Base-by-base conservation (phyloP, 1,140 invertebrate genomes). In the Diploscapter pachys region DNA sequence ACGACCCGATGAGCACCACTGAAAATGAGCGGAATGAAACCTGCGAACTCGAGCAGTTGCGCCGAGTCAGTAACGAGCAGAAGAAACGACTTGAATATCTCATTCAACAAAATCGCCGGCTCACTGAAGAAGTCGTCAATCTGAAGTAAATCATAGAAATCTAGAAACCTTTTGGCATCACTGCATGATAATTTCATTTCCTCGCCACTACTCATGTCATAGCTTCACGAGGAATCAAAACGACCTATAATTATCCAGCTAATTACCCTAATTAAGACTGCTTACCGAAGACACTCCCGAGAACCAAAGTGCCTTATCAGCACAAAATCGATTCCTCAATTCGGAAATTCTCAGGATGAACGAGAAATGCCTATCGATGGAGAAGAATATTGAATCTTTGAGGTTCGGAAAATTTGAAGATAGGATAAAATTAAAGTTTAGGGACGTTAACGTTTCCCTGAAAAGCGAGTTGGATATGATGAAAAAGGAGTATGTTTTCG, bases 321-420 rank as follows among this genome's bases (percentile, higher is more conserved):
- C 53, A 61, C 77, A 88, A 78, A 89, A 88, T 77, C 83, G 86
- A 13, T 88, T 88, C 73, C 79, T 88, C 11, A 88, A 88, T 73
- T 85, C 87, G 71, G 88, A 89, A 79, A 86, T 89, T 2, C 77
- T 85, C 61, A 82, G 86, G 53, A 77, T 88, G 56, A 86, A 85
- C 5, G 51, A 76, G 9, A 68, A 77, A 68, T 78, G 77, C 62
- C 11, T 76, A 49, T 8, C 73, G 9, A 6, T 75, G 9, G 71
- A 75, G 48, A 61, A 9, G 11, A 5, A 4, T 4, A n/a, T 68
- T 5, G 64, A 76, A 75, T 63, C 55, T 49, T 9, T 70, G 8
- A 61, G 11, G 4, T 70, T 55, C 66, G 55, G 63, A 52, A 63
- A 54, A 51, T 49, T n/a, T 53, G 63, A 49, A 4, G 53, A 49